A percentile compares a stretch with the other conserved stretches of the same genome.
These are phyloP conservation scores for Oeneis ivallda DNA, from an alignment of 2,888 invertebrate species.

Conservation along the genomic window DNA sequence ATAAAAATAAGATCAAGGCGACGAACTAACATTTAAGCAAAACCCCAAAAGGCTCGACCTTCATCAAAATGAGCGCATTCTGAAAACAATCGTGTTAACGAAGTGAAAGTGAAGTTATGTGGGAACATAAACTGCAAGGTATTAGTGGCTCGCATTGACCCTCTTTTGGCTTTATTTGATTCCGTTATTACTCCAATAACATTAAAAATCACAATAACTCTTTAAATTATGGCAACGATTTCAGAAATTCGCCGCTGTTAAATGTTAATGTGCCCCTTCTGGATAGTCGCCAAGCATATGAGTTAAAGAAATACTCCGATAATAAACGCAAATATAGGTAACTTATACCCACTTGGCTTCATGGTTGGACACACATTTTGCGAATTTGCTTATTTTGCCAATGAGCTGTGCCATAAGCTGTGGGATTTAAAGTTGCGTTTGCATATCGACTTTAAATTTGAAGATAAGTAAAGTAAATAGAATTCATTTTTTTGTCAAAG, in stretches of 20 bases:
- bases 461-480: not conserved
- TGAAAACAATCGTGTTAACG: conserved; percentile 1
- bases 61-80: not conserved
- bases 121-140: conserved; percentile 1
- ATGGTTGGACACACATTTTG: not conserved
- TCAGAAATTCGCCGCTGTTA: conserved; percentile 5
- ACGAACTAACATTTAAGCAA: conserved; percentile 11
- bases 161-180: conserved; percentile 19
- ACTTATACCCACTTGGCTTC: not conserved
- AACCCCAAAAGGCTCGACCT: not conserved
- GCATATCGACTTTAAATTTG: not conserved
- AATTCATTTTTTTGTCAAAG: not conserved
- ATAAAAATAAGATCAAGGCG: conserved; percentile 13
- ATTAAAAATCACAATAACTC: conserved; percentile 21
- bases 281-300: not conserved
- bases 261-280: conserved; percentile 4
- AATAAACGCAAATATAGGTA: not conserved
- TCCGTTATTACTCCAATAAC: conserved; percentile 16
- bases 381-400: not conserved
- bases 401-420: not conserved
- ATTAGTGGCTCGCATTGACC: conserved; percentile 20
- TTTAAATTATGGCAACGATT: conserved; percentile 7
- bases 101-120: conserved; percentile 7
- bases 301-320: not conserved
- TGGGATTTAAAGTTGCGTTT: not conserved